phyloP scores from a whole-genome alignment of 2,888 invertebrate species.

The Plebejus anna region DNA sequence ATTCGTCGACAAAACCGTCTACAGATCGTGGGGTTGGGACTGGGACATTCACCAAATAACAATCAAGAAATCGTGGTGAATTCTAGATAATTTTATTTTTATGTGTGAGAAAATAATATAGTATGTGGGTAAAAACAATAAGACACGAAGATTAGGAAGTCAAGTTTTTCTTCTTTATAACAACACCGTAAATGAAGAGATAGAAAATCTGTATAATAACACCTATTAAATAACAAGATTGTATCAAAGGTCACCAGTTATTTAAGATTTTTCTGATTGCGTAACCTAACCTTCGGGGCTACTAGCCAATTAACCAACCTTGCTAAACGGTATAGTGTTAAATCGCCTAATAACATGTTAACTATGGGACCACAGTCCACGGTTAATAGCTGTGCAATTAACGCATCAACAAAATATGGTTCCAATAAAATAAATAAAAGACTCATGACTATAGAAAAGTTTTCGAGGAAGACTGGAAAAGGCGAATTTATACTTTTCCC shows the following conservation, averaged over 20 bases:
- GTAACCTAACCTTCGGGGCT: slow-evolving; percentile 17
- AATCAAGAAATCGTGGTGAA: no score
- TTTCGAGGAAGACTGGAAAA: background rate
- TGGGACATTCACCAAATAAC: no score
- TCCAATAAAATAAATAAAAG: background rate
- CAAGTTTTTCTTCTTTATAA: background rate
- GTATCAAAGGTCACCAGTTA: slow-evolving; percentile 20
- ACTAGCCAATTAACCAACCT: slow-evolving; percentile 9
- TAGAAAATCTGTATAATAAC: slow-evolving; percentile 13
- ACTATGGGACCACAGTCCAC: background rate
- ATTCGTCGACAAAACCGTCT: no score
- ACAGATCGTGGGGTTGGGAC: no score
- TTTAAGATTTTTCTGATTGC: slow-evolving; percentile 24
- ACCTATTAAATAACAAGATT: slow-evolving; percentile 23
- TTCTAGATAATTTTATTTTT: no score
- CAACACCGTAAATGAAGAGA: background rate
- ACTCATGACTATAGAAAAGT: background rate
- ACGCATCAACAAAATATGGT: background rate
- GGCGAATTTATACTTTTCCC: no score
- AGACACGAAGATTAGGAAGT: background rate
- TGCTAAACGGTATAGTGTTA: background rate
- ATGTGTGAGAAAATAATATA: no score
- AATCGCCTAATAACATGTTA: slow-evolving; percentile 9
- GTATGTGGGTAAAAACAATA: background rate
- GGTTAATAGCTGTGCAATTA: background rate